Percentiles rank a stretch among this genome's conserved stretches.
phyloP scores from a whole-genome alignment of 2,888 invertebrate genomes.

The Lucinisca nassula region DNA sequence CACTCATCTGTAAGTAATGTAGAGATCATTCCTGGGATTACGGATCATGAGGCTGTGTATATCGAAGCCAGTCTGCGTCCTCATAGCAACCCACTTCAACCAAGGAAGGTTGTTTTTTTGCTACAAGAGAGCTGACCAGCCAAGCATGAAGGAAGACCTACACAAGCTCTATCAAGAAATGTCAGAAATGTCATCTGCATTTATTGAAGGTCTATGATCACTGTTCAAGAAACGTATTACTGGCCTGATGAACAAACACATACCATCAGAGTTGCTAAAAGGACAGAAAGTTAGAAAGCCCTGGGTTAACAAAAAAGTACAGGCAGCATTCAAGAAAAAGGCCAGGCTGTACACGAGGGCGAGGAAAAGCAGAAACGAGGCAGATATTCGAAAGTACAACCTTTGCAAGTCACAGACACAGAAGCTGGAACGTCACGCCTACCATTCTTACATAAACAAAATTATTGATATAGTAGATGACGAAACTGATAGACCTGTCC shows the following conservation, averaged over 20 bases:
- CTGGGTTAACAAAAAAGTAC: slow-evolving; percentile 13
- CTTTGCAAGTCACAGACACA: background rate
- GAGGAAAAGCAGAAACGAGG: background rate
- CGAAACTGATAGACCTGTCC: background rate
- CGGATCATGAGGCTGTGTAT: slow-evolving; percentile 18
- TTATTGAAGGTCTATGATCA: background rate
- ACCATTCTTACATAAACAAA: slow-evolving; percentile 16
- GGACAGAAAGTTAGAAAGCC: slow-evolving; percentile 4
- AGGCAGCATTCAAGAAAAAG: background rate
- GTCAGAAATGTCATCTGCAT: background rate
- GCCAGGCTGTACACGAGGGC: slow-evolving; percentile 5
- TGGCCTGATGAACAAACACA: background rate
- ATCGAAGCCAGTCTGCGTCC: slow-evolving; percentile 15
- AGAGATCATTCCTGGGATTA: slow-evolving; percentile 13
- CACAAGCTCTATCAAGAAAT: background rate
- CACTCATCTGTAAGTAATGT: slow-evolving; percentile 14
- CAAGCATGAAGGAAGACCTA: slow-evolving; percentile 5
- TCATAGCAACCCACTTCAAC: background rate
- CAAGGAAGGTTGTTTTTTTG: background rate
- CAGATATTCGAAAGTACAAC: slow-evolving; percentile 8
- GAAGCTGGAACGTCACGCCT: slow-evolving; percentile 13
- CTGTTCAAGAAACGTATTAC: background rate
- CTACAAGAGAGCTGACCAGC: slow-evolving; percentile 33
- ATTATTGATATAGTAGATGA: slow-evolving; percentile 13
- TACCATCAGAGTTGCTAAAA: background rate